These are phyloP conservation scores for Hyperopisus bebe DNA, from an alignment of 2,113 vertebrate genomes.

Conservation along the genomic window DNA sequence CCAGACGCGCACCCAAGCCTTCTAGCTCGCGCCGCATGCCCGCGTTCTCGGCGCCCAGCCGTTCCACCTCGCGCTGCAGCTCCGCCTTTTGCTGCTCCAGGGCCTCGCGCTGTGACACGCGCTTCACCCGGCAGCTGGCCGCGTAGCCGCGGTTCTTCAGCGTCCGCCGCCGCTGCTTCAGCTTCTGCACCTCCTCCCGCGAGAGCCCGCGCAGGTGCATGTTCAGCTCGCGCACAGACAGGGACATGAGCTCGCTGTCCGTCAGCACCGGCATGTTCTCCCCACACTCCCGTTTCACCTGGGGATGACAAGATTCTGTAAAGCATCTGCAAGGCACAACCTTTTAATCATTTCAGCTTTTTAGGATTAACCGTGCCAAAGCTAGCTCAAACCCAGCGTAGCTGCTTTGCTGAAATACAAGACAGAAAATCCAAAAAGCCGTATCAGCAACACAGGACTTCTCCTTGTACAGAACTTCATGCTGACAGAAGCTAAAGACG, in stretches of 20 bases:
- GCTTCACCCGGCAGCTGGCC: conserved; percentile 92
- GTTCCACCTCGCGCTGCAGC: conserved; percentile 92
- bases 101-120: conserved; percentile 95
- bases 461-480: not conserved
- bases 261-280: conserved; percentile 95
- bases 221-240: conserved; percentile 93
- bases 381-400: not conserved
- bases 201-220: conserved; percentile 92
- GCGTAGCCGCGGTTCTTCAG: conserved; percentile 95
- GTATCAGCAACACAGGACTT: not conserved
- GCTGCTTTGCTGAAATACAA: not conserved
- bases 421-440: not conserved
- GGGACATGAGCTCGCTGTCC: conserved; percentile 93
- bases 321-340: not conserved
- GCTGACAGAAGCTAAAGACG: not conserved
- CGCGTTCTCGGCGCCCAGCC: conserved; percentile 90
- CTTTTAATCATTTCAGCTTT: not conserved
- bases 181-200: conserved; percentile 91
- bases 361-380: not conserved
- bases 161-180: conserved; percentile 93
- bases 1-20: conserved; percentile 87
- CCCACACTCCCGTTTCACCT: conserved; percentile 97
- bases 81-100: conserved; percentile 96
- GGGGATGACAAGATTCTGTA: conserved; percentile 12
- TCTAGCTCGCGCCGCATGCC: conserved; percentile 97